Conservation (phyloP, 1,140 invertebrate species). For the Drosophila sucinea region DNA sequence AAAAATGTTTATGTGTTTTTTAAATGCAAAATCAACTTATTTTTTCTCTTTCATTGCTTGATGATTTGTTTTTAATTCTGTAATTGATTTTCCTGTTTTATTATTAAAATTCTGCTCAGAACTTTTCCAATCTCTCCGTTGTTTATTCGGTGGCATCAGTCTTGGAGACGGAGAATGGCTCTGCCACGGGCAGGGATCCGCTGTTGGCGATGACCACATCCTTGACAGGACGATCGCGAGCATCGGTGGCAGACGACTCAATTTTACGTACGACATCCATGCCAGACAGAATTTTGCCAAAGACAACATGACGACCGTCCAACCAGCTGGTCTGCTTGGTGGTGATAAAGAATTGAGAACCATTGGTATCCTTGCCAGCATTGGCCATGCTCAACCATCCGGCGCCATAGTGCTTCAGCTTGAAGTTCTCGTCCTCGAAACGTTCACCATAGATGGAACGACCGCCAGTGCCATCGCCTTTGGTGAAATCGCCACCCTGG, state of each 20-base stretch:
- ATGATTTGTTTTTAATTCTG: constrained; percentile 23
- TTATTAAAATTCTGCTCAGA: constrained; percentile 26
- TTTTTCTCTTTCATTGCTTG: constrained; percentile 12
- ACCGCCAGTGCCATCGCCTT: constrained; percentile 95
- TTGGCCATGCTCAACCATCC: constrained; percentile 99
- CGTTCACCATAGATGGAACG: constrained; percentile 96
- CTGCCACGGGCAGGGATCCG: constrained; percentile 87
- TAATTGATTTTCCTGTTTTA: constrained; percentile 38
- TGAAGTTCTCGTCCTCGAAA: constrained; percentile 98
- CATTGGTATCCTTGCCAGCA: constrained; percentile 98
- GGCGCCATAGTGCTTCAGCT: constrained; percentile 97
- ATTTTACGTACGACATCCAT: constrained; percentile 93
- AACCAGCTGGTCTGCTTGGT: constrained; percentile 96
- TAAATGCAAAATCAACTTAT: constrained; percentile 53
- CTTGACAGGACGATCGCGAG: constrained; percentile 90
- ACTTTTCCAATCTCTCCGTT: neutral
- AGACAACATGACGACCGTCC: constrained; percentile 98
- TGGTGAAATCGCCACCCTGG: constrained; percentile 96
- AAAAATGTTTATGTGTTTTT: constrained; percentile 36
- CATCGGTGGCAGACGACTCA: constrained; percentile 89
- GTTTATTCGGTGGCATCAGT: constrained; percentile 89
- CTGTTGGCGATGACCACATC: constrained; percentile 92
- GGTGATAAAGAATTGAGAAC: constrained; percentile 99
- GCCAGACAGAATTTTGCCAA: constrained; percentile 90
- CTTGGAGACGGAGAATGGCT: constrained; percentile 92